A percentile compares a stretch with the other conserved stretches of the same genome.
Conservation (phyloP, 2,888 invertebrate species). For the Thera britannica region DNA sequence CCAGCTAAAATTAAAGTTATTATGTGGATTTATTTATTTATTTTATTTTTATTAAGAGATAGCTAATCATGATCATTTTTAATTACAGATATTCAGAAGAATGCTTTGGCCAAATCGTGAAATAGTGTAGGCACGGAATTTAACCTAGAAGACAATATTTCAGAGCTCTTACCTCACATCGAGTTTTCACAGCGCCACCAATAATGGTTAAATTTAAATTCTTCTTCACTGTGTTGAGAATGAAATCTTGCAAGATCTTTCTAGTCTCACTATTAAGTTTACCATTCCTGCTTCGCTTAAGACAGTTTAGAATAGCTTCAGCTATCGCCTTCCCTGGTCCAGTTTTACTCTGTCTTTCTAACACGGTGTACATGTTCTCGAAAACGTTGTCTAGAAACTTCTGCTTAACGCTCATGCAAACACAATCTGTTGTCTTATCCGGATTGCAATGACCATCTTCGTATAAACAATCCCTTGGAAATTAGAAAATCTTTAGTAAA, state of each 20-base stretch:
- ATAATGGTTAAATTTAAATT: constrained; percentile 75
- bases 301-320: constrained; percentile 58
- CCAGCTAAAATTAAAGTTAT: constrained; percentile 59
- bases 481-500: not conserved
- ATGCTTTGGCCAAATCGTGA: not conserved
- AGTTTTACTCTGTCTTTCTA: constrained; percentile 62
- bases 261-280: constrained; percentile 66
- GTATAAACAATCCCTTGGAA: constrained; percentile 54
- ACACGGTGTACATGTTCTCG: constrained; percentile 74
- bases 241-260: constrained; percentile 65
- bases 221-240: constrained; percentile 66
- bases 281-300: constrained; percentile 70
- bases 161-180: constrained; percentile 64
- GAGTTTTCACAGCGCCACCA: constrained; percentile 77
- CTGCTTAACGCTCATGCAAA: constrained; percentile 67
- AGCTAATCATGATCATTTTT: too few species aligned
- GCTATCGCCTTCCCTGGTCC: constrained; percentile 65
- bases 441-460: constrained; percentile 55
- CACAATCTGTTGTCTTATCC: constrained; percentile 62
- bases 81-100: not conserved
- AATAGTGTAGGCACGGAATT: not conserved
- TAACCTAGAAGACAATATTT: not conserved
- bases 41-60: too few species aligned
- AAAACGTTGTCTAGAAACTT: constrained; percentile 75
- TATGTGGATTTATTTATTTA: too few species aligned